phyloP scores from a whole-genome alignment of 2,113 vertebrate species.

The Shinisaurus crocodilurus region DNA sequence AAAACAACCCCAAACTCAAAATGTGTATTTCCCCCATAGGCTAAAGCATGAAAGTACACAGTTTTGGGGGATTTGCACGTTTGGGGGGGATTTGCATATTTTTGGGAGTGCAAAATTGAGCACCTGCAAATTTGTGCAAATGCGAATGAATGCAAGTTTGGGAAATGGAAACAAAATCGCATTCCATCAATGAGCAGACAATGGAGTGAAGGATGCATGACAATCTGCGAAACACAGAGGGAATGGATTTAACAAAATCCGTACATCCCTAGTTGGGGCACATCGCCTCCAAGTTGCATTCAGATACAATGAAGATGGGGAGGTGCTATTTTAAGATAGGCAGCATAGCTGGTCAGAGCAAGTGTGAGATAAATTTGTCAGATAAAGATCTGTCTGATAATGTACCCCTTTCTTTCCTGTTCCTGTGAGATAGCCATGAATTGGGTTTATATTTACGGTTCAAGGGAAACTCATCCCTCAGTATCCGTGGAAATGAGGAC shows the following conservation, averaged over 20 bases:
- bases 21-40: too few species aligned
- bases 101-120: too few species aligned
- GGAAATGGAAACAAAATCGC: too few species aligned
- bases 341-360: neutral
- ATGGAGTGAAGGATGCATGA: neutral
- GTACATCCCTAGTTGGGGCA: neutral
- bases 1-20: too few species aligned
- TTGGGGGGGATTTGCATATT: too few species aligned
- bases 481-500: neutral
- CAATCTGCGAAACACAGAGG: neutral
- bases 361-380: neutral
- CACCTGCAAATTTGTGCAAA: too few species aligned
- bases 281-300: neutral
- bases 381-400: neutral
- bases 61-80: too few species aligned
- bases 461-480: neutral
- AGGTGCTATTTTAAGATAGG: neutral
- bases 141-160: too few species aligned
- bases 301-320: neutral
- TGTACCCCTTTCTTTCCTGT: slow-evolving; percentile 4
- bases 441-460: neutral
- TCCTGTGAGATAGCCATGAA: neutral
- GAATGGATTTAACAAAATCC: neutral
- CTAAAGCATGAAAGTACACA: too few species aligned
- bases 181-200: too few species aligned